Conservation (phyloP, 2,113 vertebrate genomes). For the Arvicanthis niloticus region DNA sequence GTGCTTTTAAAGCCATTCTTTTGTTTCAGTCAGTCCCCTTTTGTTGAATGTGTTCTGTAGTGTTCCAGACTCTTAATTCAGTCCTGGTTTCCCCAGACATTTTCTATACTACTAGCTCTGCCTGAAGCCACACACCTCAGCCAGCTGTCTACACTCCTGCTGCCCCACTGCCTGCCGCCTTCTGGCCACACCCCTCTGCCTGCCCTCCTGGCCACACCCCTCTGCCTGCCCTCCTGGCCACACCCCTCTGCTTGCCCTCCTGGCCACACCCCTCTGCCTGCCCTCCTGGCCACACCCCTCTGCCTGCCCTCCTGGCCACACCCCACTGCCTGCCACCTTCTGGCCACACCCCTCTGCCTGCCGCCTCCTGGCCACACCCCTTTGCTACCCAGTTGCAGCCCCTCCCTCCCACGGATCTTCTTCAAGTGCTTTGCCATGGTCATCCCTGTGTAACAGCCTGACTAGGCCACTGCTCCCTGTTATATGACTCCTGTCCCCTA, state of each 20-base stretch:
- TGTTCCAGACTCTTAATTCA: neutral
- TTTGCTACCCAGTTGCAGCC: too few relatives aligned
- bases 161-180: neutral
- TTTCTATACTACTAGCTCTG: neutral
- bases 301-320: too few relatives aligned
- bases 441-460: too few relatives aligned
- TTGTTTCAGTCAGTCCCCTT: neutral
- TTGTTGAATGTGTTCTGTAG: neutral
- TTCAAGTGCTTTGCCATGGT: neutral
- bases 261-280: neutral
- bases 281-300: too few relatives aligned
- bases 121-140: neutral
- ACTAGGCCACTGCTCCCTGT: neutral
- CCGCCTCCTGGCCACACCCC: neutral
- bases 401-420: too few relatives aligned
- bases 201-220: neutral
- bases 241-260: neutral
- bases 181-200: neutral
- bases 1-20: neutral
- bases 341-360: too few relatives aligned
- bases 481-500: accelerated
- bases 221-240: neutral
- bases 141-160: neutral
- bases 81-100: neutral
- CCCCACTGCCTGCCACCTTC: too few relatives aligned